Evolutionary conservation across 2,797 vertebrate species (phyloP).

Genomic region (Coluber constrictor): DNA sequence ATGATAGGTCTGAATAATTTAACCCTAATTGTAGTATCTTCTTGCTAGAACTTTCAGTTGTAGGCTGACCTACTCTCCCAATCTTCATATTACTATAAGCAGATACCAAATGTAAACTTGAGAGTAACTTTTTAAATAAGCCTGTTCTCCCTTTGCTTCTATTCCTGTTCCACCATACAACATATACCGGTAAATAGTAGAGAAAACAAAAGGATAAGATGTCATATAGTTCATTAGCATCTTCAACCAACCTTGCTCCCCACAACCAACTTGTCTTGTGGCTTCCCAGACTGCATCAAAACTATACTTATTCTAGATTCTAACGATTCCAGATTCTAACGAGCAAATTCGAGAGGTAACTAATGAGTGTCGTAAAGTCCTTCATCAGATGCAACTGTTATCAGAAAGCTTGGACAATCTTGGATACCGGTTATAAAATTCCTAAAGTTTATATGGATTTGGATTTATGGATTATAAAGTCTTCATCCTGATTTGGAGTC

Average conservation of each 20-base stretch:
- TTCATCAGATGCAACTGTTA: too few species aligned
- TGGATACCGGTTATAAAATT: too few species aligned
- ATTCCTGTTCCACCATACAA: neutral
- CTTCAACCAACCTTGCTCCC: neutral
- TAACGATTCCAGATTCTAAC: too few species aligned
- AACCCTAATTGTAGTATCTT: neutral
- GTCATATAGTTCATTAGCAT: neutral
- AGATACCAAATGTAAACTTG: neutral
- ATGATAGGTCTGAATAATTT: neutral
- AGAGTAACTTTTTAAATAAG: neutral
- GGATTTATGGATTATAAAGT: too few species aligned
- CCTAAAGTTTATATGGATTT: too few species aligned
- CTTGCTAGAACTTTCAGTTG: neutral
- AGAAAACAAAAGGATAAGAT: neutral
- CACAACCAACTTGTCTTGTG: neutral
- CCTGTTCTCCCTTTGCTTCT: neutral
- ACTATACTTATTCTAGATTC: neutral
- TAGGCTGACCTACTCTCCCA: neutral
- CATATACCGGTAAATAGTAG: neutral
- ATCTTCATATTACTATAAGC: neutral
- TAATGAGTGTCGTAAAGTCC: too few species aligned
- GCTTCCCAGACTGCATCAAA: neutral
- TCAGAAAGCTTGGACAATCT: too few species aligned
- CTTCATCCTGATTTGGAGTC: too few species aligned
- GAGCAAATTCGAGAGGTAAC: too few species aligned